Base-by-base conservation (phyloP, 2,888 invertebrate species). In the Agonopterix subpropinquella region DNA sequence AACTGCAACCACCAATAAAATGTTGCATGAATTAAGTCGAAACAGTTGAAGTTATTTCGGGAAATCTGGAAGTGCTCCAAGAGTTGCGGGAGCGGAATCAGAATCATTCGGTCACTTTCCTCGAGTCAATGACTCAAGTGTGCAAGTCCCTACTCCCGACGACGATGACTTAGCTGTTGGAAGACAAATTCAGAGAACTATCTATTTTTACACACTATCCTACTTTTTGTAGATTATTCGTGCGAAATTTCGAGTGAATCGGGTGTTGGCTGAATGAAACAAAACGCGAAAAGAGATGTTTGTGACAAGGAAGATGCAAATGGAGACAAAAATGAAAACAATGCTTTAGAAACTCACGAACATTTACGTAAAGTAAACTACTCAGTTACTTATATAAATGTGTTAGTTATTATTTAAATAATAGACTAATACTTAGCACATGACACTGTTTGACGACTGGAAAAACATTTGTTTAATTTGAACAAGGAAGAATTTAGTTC, bases 61-160 rank as follows among this genome's bases (percentile, higher is more conserved):
- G 80, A 84, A 73, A 74, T 67, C 87, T 88, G 87, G 87, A 88
- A 77, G 72, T 69, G 73, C 77, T 86, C 87, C 87, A 88, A 87
- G 80, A 77, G 68, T 67, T 64, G 68, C 67, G 37, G 4, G 42
- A 59, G 66, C 66, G 67, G 73, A 77, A 77, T 78, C 77, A 71
- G 72, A 78, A 71, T 60, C 72, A 77, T 67, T 77, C 82, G 77
- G 80, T 80, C 86, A 84, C 80, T 82, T 81, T 81, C 73, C 74
- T 83, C 28, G 83, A 84, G 78, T 86, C 87, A 87, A 82, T 82
- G 80, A 80, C 80, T 77, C 61, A 65, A 63, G 68, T 70, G 71
- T 4, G 39, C 39, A n/a, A 39, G 39, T n/a, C 10, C 39, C 39
- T 9, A 39, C 10, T 10, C 39, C 39, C 39, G 10, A 39, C 28